phyloP scores from a whole-genome alignment of 2,113 vertebrate species.

The Sapayoa aenigma region DNA sequence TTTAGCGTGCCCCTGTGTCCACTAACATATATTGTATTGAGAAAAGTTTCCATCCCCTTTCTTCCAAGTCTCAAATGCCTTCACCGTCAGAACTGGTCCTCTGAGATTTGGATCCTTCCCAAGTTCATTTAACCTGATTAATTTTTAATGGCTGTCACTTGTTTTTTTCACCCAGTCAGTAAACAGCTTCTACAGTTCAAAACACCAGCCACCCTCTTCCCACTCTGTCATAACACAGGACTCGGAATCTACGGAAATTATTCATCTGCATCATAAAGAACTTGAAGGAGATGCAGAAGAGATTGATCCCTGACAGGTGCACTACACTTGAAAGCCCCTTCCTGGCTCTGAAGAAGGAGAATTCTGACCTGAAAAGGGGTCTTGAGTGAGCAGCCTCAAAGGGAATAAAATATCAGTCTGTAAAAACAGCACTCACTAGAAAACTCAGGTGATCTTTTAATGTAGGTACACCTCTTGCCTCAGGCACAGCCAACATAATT shows the following conservation, averaged over 20 bases:
- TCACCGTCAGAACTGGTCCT: neutral
- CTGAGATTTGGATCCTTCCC: neutral
- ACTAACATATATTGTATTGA: neutral
- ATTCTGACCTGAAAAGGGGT: conserved; percentile 53
- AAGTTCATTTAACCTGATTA: conserved; percentile 24
- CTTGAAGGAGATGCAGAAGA: conserved; percentile 49
- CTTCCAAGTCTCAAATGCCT: neutral
- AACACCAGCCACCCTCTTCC: neutral
- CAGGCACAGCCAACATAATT: neutral
- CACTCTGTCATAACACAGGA: neutral
- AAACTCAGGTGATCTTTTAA: conserved; percentile 62
- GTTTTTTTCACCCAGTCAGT: conserved; percentile 25
- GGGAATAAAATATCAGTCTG: conserved; percentile 54
- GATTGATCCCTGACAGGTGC: conserved; percentile 44
- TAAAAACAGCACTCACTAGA: conserved; percentile 38
- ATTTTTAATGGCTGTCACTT: conserved; percentile 33
- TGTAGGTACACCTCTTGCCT: conserved; percentile 40
- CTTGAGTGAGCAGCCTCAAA: conserved; percentile 44
- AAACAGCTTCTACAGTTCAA: conserved; percentile 35
- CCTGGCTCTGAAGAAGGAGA: conserved; percentile 44
- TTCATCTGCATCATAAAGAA: conserved; percentile 62
- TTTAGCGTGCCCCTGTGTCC: neutral
- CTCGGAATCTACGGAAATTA: neutral
- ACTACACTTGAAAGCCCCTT: conserved; percentile 58
- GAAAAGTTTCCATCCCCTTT: neutral